phyloP scores from a whole-genome alignment of 64 coral and sea anemone genomes.

The Trachythela sp. region DNA sequence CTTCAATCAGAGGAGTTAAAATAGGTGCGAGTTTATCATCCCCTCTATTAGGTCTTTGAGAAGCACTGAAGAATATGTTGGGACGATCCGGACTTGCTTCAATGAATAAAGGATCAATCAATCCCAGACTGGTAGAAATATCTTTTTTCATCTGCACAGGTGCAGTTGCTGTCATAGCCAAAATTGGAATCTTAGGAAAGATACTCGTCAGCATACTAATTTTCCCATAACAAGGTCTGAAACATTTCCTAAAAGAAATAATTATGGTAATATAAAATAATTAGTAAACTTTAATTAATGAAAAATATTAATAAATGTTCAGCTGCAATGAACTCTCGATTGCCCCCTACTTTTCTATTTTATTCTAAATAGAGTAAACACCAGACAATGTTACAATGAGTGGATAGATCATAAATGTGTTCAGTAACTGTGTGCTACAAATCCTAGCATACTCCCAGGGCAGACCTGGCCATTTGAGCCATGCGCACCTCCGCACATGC shows the following conservation, averaged over 20 bases:
- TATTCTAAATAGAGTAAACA: too few species aligned
- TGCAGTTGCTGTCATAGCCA: constrained; percentile 50
- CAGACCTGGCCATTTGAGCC: too few species aligned
- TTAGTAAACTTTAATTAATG: too few species aligned
- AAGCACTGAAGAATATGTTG: neutral
- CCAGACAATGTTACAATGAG: too few species aligned
- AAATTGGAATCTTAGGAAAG: constrained; percentile 23
- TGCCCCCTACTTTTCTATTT: too few species aligned
- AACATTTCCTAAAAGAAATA: constrained; percentile 13
- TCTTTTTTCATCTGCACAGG: neutral
- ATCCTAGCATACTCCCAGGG: too few species aligned
- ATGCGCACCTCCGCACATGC: too few species aligned
- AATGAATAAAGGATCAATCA: neutral
- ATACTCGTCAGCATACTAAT: constrained; percentile 29
- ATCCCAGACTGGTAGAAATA: constrained; percentile 17
- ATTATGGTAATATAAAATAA: too few species aligned
- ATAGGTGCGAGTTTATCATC: neutral
- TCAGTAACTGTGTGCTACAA: too few species aligned
- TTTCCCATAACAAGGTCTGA: constrained; percentile 26
- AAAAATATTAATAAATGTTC: too few species aligned
- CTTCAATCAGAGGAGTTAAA: neutral
- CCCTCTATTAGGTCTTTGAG: neutral
- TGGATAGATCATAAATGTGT: too few species aligned
- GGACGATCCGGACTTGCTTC: neutral
- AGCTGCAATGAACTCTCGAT: too few species aligned